These are phyloP conservation scores for Microtus oregoni DNA, from an alignment of 2,113 vertebrate species.

Conservation along the genomic window DNA sequence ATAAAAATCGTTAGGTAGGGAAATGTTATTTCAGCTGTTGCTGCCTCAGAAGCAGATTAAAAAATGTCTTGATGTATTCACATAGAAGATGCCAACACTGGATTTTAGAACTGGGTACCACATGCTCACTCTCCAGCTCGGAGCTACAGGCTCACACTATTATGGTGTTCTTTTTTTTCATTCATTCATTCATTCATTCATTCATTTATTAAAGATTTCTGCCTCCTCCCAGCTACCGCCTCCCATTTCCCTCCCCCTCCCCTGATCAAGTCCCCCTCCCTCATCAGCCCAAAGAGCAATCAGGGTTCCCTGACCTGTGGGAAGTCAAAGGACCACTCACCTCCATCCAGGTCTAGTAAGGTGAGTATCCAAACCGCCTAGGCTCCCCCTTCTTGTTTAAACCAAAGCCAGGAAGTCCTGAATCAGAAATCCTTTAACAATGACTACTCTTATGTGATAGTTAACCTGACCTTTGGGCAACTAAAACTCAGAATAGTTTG, in stretches of 20 bases:
- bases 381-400: not conserved
- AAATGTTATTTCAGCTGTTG: not conserved
- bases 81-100: not conserved
- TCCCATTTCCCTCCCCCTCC: too few species aligned
- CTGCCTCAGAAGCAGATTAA: not conserved
- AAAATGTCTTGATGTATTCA: slow-evolving; percentile 20
- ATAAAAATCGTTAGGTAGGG: slow-evolving; percentile 21
- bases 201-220: too few species aligned
- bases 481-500: slow-evolving; percentile 71
- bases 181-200: too few species aligned
- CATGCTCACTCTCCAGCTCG: not conserved
- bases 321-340: too few species aligned
- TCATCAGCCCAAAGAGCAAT: too few species aligned
- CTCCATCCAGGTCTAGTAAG: too few species aligned
- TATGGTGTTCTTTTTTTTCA: not conserved
- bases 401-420: slow-evolving; percentile 66
- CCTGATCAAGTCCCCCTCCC: too few species aligned
- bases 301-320: too few species aligned
- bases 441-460: slow-evolving; percentile 74
- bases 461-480: slow-evolving; percentile 75
- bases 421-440: slow-evolving; percentile 71
- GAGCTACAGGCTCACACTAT: slow-evolving; percentile 32
- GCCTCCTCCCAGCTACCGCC: too few species aligned
- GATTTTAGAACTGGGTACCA: slow-evolving; percentile 19
- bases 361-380: too few species aligned